Evolutionary conservation across 2,888 invertebrate genomes (phyloP).

Genomic region (Camponotus fellah): DNA sequence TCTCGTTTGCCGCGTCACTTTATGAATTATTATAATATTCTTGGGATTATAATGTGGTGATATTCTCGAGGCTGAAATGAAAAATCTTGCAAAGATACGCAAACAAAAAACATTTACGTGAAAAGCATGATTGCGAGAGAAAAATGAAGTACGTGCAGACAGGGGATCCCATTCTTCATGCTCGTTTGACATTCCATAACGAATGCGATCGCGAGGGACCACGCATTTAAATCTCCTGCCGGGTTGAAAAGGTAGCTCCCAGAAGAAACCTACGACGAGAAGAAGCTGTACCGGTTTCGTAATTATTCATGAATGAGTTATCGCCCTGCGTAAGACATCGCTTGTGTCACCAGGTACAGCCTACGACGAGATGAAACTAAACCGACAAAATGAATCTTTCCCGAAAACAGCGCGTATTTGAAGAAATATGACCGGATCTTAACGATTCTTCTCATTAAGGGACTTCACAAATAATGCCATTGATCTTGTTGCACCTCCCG

Average conservation of each 20-base stretch:
- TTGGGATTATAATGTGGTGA: background rate
- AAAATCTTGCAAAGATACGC: background rate
- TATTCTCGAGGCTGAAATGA: conserved; percentile 1
- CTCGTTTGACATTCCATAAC: conserved; percentile 74
- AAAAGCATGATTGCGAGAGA: conserved; percentile 25
- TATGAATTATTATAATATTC: conserved; percentile 9
- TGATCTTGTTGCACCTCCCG: conserved; percentile 69
- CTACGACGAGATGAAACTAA: conserved; percentile 34
- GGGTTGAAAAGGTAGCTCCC: conserved; percentile 44
- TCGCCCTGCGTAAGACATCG: conserved; percentile 65
- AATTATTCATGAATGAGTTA: conserved; percentile 82
- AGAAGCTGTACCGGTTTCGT: conserved; percentile 67
- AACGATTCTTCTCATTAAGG: conserved; percentile 78
- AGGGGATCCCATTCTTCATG: conserved; percentile 43
- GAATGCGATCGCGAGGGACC: conserved; percentile 59
- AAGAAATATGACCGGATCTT: conserved; percentile 72
- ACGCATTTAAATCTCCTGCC: conserved; percentile 48
- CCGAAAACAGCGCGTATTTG: conserved; percentile 38
- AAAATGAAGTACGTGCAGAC: conserved; percentile 34
- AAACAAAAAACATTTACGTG: conserved; percentile 7
- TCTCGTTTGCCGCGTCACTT: conserved; percentile 37
- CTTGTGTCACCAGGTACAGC: conserved; percentile 47
- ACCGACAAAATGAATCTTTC: conserved; percentile 44
- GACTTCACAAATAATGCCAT: conserved; percentile 62
- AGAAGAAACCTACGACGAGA: conserved; percentile 44